phyloP scores from a whole-genome alignment of 2,113 vertebrate genomes.

The Benitochromis conjunctus region DNA sequence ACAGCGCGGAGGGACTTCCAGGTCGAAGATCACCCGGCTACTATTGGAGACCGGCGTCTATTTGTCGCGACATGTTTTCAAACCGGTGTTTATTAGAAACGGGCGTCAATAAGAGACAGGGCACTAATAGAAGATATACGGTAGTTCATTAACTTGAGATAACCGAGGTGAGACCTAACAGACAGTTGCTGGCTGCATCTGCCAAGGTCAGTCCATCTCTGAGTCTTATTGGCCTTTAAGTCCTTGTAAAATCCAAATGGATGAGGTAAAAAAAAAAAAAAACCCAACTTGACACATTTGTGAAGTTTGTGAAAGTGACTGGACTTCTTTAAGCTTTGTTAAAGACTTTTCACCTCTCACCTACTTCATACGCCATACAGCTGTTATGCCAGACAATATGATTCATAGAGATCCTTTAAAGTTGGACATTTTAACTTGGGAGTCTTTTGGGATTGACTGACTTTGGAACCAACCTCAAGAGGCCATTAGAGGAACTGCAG shows the following conservation, averaged over 20 bases:
- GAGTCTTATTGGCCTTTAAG: not conserved
- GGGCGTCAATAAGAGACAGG: too few species aligned
- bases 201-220: not conserved
- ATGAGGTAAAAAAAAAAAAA: not conserved
- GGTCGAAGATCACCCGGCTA: too few species aligned
- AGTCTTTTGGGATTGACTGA: not conserved
- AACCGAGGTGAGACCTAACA: not conserved
- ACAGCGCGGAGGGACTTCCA: too few species aligned
- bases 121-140: too few species aligned
- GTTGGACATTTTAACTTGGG: not conserved
- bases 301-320: not conserved
- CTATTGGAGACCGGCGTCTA: too few species aligned
- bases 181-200: not conserved
- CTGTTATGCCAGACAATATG: fast-evolving
- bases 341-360: not conserved
- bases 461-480: not conserved
- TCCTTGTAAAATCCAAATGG: not conserved
- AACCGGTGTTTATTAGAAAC: too few species aligned
- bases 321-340: not conserved
- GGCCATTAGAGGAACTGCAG: not conserved
- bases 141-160: not conserved
- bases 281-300: fast-evolving
- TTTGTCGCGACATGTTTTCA: too few species aligned
- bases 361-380: not conserved
- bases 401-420: not conserved